Percentiles rank a stretch among this genome's conserved stretches.
phyloP scores from a whole-genome alignment of 64 coral and sea anemone genomes.

The Montipora cactus region DNA sequence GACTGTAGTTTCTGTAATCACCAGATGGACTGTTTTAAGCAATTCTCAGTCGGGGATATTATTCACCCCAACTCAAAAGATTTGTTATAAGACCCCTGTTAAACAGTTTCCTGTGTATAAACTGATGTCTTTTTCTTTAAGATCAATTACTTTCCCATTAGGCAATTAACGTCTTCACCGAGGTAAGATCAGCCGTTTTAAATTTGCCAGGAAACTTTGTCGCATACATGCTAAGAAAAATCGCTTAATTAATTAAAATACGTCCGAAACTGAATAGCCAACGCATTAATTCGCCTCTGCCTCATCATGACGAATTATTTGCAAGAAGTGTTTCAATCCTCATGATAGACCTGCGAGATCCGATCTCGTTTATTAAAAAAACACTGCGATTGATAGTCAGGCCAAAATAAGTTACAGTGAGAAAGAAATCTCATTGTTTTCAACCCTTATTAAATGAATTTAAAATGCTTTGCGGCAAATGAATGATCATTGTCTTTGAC shows the following conservation, averaged over 20 bases:
- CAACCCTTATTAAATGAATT: no score
- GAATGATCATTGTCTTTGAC: no score
- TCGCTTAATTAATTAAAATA: neutral
- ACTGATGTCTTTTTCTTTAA: neutral
- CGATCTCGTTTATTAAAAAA: no score
- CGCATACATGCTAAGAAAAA: neutral
- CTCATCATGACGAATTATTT: neutral
- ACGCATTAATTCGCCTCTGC: neutral
- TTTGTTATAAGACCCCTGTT: neutral
- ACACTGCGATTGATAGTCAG: no score
- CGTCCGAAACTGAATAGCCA: neutral
- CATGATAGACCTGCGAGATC: neutral
- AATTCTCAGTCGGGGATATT: neutral
- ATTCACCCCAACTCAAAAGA: neutral
- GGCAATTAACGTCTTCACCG: slow-evolving; percentile 15
- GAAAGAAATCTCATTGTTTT: no score
- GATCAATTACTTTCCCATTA: neutral
- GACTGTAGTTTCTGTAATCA: no score
- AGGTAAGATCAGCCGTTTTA: slow-evolving; percentile 3
- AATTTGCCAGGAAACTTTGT: neutral
- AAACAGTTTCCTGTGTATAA: neutral
- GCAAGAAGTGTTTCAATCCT: neutral
- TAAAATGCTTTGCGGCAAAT: no score
- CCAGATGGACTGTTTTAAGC: neutral
- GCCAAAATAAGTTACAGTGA: no score